phyloP scores from a whole-genome alignment of 2,797 vertebrate genomes.

The Gadopsis marmoratus region DNA sequence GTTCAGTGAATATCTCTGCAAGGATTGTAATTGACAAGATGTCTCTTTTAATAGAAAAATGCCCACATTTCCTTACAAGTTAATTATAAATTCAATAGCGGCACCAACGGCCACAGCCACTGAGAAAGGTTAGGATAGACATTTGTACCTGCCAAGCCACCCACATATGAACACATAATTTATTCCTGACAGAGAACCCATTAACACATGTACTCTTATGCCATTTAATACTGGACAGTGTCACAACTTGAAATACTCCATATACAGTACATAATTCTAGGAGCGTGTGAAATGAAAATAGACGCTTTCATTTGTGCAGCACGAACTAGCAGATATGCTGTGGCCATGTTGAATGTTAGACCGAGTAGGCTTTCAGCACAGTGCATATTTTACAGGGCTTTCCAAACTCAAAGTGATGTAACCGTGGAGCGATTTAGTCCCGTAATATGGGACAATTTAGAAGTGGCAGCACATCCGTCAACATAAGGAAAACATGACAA shows the following conservation, averaged over 20 bases:
- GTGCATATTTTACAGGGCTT: slow-evolving; percentile 67
- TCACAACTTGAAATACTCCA: slow-evolving; percentile 64
- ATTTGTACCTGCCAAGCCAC: slow-evolving; percentile 82
- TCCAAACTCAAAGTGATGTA: slow-evolving; percentile 71
- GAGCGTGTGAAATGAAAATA: slow-evolving; percentile 44
- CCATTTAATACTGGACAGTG: slow-evolving; percentile 63
- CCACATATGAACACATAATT: slow-evolving; percentile 76
- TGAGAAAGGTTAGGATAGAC: slow-evolving; percentile 84
- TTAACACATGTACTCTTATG: slow-evolving; percentile 73
- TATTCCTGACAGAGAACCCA: slow-evolving; percentile 69
- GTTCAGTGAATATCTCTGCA: slow-evolving; percentile 86
- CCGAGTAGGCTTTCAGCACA: slow-evolving; percentile 39
- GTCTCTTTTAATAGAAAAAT: slow-evolving; percentile 90
- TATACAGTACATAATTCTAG: slow-evolving; percentile 56
- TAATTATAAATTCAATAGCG: slow-evolving; percentile 88
- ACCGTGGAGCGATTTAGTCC: slow-evolving; percentile 69
- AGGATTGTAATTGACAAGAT: slow-evolving; percentile 91
- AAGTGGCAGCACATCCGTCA: slow-evolving; percentile 74
- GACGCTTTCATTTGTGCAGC: slow-evolving; percentile 54
- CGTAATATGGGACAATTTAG: slow-evolving; percentile 62
- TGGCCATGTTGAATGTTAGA: slow-evolving; percentile 37
- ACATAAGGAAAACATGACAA: slow-evolving; percentile 77
- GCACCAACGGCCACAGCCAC: slow-evolving; percentile 76
- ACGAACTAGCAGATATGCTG: slow-evolving; percentile 29
- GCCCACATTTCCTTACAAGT: slow-evolving; percentile 86